Evolutionary conservation across 2,113 vertebrate genomes (phyloP), one percentile per base, ranked within the genome.

Genomic region (Falco punctatus): DNA sequence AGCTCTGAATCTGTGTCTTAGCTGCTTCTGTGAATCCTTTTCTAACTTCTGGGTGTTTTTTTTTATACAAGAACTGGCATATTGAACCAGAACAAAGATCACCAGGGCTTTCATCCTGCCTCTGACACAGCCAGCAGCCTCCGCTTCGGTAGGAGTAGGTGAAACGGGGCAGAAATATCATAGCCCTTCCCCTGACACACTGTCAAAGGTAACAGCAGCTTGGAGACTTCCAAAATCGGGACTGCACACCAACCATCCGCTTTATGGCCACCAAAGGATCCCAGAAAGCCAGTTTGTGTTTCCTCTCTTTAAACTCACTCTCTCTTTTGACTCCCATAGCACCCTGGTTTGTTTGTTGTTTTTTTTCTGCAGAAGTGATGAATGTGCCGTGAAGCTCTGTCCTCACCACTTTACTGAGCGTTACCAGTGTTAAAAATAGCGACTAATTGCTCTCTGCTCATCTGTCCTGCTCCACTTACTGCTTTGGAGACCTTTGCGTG

Each of bases 41-140:
- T 46, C 57, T 5, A 20, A 64, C 38, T 70, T 46, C 18, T 62
- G 75, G 38, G 38, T 38, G 38, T 10, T 38, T 38, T 9, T 90
- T 86, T 91, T 71, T 22, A 46, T 49, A 23, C 23, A 72, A 79
- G 64, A 66, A 46, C 49, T 27, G 42, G 54, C 40, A 58, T 49
- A 86, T 26, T 32, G 86, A 94, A 92, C 33, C 59, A 74, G 59
- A 82, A 58, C 91, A 94, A 86, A 94, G 94, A 80, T 40, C 49
- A 61, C 15, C n/a, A 33, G 40, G 59, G 62, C 85, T 90, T 95
- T 88, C 86, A 77, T 73, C 58, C 46, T 70, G n/a, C 23, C 64
- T 24, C 71, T 54, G 62, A 15, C 48, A 55, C 61, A 91, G 83
- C 32, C 89, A 67, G 46, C 55, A 89, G 65, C 42, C 48, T 54